Evolutionary conservation across 2,797 vertebrate genomes (phyloP).

Genomic region (Etheostoma nigrum): DNA sequence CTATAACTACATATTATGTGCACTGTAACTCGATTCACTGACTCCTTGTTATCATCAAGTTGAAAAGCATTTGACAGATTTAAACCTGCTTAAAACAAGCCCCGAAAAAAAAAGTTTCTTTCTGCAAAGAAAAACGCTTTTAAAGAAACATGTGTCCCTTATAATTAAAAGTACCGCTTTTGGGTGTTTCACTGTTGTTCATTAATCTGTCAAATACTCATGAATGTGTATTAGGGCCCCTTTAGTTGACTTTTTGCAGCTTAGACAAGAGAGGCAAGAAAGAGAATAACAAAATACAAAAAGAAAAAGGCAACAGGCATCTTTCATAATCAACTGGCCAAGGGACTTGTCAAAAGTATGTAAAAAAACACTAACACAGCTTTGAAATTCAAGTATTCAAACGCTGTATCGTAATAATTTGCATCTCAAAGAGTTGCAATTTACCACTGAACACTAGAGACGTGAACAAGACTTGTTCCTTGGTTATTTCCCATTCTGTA

Average conservation of each 20-base stretch:
- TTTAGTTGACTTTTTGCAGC: background rate
- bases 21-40: slow-evolving; percentile 28
- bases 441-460: background rate
- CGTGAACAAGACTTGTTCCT: background rate
- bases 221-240: background rate
- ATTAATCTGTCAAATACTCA: background rate
- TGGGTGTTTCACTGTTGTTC: background rate
- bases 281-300: background rate
- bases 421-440: background rate
- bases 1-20: slow-evolving; percentile 30
- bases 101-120: background rate
- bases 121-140: background rate
- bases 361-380: background rate
- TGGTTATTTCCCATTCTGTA: background rate
- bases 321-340: background rate
- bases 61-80: background rate
- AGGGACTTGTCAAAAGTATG: background rate
- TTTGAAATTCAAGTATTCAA: background rate
- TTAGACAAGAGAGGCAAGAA: background rate
- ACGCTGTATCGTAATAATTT: background rate
- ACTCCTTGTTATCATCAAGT: slow-evolving; percentile 3
- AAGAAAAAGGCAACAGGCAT: background rate
- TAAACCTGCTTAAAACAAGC: background rate
- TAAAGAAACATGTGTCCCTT: background rate
- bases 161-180: background rate